Evolutionary conservation across 2,113 vertebrate species (phyloP).

Genomic region (Passer domesticus): DNA sequence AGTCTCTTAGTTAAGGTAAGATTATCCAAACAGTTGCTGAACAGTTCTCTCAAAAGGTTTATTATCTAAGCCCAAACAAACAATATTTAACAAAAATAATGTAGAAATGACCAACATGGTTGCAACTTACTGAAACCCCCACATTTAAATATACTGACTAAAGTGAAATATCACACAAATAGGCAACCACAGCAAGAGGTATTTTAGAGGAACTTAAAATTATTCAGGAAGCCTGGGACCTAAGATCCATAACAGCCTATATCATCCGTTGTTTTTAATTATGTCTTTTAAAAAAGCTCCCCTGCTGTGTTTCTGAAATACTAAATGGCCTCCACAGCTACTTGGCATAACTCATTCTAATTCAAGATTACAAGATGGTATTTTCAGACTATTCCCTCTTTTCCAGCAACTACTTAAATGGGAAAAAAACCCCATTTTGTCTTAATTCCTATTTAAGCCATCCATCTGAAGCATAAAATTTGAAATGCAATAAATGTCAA

Average conservation of each 20-base stretch:
- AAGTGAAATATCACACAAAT: slow-evolving; percentile 20
- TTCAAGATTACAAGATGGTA: slow-evolving; percentile 68
- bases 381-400: slow-evolving; percentile 63
- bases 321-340: slow-evolving; percentile 72
- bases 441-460: slow-evolving; percentile 4
- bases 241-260: slow-evolving; percentile 65
- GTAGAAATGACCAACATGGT: background rate
- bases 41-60: background rate
- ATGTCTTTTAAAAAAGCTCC: slow-evolving; percentile 74
- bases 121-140: background rate
- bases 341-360: slow-evolving; percentile 73
- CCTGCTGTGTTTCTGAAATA: slow-evolving; percentile 75
- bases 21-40: slow-evolving; percentile 9
- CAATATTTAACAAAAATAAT: background rate
- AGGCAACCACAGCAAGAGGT: slow-evolving; percentile 25
- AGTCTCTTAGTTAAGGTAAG: background rate
- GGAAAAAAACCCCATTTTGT: background rate
- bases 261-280: slow-evolving; percentile 76
- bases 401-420: slow-evolving; percentile 46
- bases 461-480: background rate
- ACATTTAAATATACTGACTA: background rate
- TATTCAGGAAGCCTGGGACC: slow-evolving; percentile 67
- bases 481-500: slow-evolving; percentile 15
- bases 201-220: slow-evolving; percentile 62
- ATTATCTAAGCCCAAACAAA: background rate